Percentiles rank a stretch among this genome's conserved stretches.
phyloP scores from a whole-genome alignment of 1,140 invertebrate species.

The Atta texana region DNA sequence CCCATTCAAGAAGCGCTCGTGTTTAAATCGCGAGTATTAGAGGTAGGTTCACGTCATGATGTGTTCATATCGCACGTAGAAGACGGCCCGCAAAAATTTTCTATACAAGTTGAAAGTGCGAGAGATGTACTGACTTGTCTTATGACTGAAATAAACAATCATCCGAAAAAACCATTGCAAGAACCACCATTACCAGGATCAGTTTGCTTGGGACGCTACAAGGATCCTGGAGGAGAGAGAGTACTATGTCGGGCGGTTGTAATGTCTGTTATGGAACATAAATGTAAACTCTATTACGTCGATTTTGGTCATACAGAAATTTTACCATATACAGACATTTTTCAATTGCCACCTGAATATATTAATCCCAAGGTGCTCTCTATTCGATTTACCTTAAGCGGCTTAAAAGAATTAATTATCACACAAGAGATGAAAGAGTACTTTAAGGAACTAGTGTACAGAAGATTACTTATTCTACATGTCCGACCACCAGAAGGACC shows the following conservation, averaged over 20 bases:
- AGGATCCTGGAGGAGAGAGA: conserved; percentile 88
- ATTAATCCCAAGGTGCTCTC: conserved; percentile 90
- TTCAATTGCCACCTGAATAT: conserved; percentile 90
- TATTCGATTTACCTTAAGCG: conserved; percentile 90
- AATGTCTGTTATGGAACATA: conserved; percentile 88
- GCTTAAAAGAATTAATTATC: conserved; percentile 89
- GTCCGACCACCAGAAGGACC: conserved; percentile 89
- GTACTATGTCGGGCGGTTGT: conserved; percentile 91
- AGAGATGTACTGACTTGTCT: conserved; percentile 87
- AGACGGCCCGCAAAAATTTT: conserved; percentile 91
- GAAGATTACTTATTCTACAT: conserved; percentile 88
- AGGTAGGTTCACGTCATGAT: conserved; percentile 88
- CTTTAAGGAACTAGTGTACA: conserved; percentile 89
- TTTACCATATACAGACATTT: conserved; percentile 89
- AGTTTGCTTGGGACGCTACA: conserved; percentile 90
- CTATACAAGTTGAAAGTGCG: conserved; percentile 89
- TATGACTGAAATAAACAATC: conserved; percentile 89
- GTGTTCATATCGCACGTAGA: conserved; percentile 91
- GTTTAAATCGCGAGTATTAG: conserved; percentile 88
- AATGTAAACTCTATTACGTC: conserved; percentile 90
- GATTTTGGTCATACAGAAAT: conserved; percentile 92
- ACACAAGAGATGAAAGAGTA: conserved; percentile 89
- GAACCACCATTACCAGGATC: conserved; percentile 90
- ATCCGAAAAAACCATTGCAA: conserved; percentile 85
- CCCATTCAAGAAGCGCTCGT: conserved; percentile 82